Conservation (phyloP, 2,888 invertebrate species). For the Epinotia nisella region DNA sequence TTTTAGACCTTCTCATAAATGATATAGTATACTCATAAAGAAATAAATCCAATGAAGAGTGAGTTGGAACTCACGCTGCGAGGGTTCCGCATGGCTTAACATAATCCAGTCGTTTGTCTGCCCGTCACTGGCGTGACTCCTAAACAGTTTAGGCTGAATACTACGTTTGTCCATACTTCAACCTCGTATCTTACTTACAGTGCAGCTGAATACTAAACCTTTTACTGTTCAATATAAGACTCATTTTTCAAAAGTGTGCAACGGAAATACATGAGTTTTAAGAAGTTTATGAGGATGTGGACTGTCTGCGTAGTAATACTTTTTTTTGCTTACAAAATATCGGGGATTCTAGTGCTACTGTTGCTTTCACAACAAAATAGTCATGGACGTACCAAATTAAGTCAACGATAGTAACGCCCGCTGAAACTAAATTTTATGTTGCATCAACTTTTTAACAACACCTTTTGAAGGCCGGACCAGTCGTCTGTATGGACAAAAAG, state of each 20-base stretch:
- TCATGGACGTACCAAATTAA: no score
- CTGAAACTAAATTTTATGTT: no score
- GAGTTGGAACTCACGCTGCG: conserved; percentile 21
- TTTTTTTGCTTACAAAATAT: no score
- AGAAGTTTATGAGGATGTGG: background rate
- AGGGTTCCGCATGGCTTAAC: conserved; percentile 35
- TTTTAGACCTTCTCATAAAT: conserved; percentile 13
- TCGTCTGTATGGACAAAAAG: no score
- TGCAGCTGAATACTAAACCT: background rate
- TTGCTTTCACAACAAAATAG: no score
- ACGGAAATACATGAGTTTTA: background rate
- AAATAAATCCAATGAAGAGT: conserved; percentile 37
- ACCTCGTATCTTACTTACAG: background rate
- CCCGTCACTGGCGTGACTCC: conserved; percentile 37
- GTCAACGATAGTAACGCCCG: no score
- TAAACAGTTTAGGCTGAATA: conserved; percentile 40
- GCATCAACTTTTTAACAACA: no score
- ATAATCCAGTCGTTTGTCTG: conserved; percentile 43
- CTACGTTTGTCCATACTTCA: background rate
- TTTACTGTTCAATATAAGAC: background rate
- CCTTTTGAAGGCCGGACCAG: no score
- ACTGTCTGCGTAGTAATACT: conserved; percentile 7
- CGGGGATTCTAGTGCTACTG: no score
- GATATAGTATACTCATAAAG: conserved; percentile 29
- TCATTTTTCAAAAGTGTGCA: background rate